Evolutionary conservation across 1,140 invertebrate species (phyloP).

Genomic region (Ips nitidus): DNA sequence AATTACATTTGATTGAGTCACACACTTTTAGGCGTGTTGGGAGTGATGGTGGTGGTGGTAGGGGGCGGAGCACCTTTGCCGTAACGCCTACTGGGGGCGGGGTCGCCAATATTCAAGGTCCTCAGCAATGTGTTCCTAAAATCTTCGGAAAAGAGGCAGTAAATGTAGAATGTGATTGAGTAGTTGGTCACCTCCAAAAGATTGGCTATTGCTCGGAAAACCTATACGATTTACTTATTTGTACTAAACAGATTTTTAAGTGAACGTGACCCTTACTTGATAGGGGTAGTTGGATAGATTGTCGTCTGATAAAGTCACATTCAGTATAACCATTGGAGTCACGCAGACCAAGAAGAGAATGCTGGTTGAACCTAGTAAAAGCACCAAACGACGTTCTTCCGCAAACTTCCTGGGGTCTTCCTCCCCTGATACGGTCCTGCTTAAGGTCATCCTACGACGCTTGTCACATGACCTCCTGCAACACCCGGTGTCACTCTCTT

Average conservation of each 20-base stretch:
- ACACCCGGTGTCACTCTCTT: not conserved
- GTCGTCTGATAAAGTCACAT: slow-evolving; percentile 65
- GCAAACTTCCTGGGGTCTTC: slow-evolving; percentile 68
- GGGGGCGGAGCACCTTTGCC: slow-evolving; percentile 46
- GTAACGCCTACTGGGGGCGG: slow-evolving; percentile 35
- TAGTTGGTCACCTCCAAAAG: slow-evolving; percentile 74
- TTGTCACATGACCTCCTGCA: slow-evolving; percentile 67
- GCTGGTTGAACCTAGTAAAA: slow-evolving; percentile 71
- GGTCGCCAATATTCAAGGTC: slow-evolving; percentile 64
- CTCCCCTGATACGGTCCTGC: slow-evolving; percentile 58
- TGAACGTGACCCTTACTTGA: slow-evolving; percentile 54
- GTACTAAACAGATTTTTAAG: not conserved
- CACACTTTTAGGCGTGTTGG: slow-evolving; percentile 47
- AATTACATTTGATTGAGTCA: slow-evolving; percentile 34
- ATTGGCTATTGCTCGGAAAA: slow-evolving; percentile 73
- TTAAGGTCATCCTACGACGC: slow-evolving; percentile 64
- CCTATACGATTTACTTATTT: slow-evolving; percentile 54
- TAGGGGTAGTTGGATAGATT: slow-evolving; percentile 65
- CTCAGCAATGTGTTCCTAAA: slow-evolving; percentile 70
- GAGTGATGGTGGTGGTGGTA: slow-evolving; percentile 50
- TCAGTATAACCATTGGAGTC: slow-evolving; percentile 74
- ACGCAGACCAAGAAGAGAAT: slow-evolving; percentile 74
- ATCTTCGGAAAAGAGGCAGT: slow-evolving; percentile 75
- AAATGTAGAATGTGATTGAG: slow-evolving; percentile 78
- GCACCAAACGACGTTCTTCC: slow-evolving; percentile 69